Evolutionary conservation across 2,113 vertebrate species (phyloP).

Genomic region (Pelusios castaneus): DNA sequence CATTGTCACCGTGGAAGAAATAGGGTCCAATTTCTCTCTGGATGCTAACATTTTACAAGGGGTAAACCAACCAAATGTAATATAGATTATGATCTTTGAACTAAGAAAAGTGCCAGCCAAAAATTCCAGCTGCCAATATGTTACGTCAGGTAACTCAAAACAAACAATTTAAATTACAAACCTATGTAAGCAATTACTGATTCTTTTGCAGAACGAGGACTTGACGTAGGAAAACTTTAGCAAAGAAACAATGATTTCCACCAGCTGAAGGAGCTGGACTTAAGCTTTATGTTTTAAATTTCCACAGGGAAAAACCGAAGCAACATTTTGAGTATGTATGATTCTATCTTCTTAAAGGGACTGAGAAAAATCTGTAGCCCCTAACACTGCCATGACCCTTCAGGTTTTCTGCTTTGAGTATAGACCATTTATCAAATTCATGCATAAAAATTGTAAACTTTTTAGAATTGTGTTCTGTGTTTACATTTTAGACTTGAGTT

Average conservation of each 20-base stretch:
- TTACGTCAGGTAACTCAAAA: background rate
- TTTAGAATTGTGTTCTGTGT: background rate
- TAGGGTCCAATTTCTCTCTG: background rate
- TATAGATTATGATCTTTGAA: background rate
- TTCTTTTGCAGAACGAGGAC: background rate
- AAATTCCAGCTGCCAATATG: background rate
- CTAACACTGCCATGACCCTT: background rate
- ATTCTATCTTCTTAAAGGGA: fast-evolving
- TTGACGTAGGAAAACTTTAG: background rate
- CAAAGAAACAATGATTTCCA: background rate
- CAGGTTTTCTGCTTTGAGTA: background rate
- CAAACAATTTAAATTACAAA: background rate
- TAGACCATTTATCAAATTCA: background rate
- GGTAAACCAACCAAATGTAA: background rate
- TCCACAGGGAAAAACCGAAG: fast-evolving
- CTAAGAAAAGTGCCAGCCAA: background rate
- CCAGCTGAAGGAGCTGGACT: background rate
- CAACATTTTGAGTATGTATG: fast-evolving
- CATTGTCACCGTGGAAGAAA: background rate
- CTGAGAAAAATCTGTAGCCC: background rate
- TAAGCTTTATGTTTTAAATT: fast-evolving
- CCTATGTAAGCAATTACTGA: background rate
- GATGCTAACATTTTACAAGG: background rate
- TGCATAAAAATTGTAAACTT: background rate
- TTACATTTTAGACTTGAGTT: constrained; percentile 1